A percentile compares a stretch with the other conserved stretches of the same genome.
Evolutionary conservation across 2,888 invertebrate genomes (phyloP).

Genomic region (Dasypolia templi): DNA sequence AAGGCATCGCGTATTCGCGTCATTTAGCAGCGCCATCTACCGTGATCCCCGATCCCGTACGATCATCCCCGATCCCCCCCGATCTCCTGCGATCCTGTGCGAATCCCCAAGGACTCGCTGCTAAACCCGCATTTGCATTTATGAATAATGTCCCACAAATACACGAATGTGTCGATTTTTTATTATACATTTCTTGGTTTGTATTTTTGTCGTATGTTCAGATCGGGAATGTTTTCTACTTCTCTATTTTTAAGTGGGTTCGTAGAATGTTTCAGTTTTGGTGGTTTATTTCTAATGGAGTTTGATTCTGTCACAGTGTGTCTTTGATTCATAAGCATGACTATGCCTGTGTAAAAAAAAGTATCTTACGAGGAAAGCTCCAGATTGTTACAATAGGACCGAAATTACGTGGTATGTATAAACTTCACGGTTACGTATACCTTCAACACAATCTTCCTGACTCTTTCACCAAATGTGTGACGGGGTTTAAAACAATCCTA

Average conservation of each 20-base stretch:
- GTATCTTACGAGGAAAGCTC: too few species aligned
- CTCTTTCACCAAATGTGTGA: neutral
- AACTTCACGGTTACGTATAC: neutral
- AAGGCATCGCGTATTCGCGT: slow-evolving; percentile 64
- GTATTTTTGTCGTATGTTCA: slow-evolving; percentile 45
- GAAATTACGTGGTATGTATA: neutral
- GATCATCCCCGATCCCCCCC: slow-evolving; percentile 18
- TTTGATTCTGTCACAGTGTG: neutral
- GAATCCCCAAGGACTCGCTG: slow-evolving; percentile 61
- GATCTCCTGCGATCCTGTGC: slow-evolving; percentile 39
- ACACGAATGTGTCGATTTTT: slow-evolving; percentile 64
- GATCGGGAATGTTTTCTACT: slow-evolving; percentile 23
- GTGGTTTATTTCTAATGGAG: slow-evolving; percentile 20
- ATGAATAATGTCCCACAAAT: slow-evolving; percentile 71
- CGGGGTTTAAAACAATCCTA: neutral
- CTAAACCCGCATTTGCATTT: slow-evolving; percentile 71
- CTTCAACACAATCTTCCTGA: neutral
- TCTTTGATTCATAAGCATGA: neutral
- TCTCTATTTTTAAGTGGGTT: slow-evolving; percentile 33
- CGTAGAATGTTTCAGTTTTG: slow-evolving; percentile 29
- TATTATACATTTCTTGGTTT: slow-evolving; percentile 62
- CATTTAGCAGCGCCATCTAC: slow-evolving; percentile 62
- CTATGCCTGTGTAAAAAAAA: neutral
- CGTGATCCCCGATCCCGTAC: slow-evolving; percentile 46
- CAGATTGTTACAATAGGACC: neutral